Evolutionary conservation across 2,888 invertebrate species (phyloP).

Genomic region (Volucella inanis): DNA sequence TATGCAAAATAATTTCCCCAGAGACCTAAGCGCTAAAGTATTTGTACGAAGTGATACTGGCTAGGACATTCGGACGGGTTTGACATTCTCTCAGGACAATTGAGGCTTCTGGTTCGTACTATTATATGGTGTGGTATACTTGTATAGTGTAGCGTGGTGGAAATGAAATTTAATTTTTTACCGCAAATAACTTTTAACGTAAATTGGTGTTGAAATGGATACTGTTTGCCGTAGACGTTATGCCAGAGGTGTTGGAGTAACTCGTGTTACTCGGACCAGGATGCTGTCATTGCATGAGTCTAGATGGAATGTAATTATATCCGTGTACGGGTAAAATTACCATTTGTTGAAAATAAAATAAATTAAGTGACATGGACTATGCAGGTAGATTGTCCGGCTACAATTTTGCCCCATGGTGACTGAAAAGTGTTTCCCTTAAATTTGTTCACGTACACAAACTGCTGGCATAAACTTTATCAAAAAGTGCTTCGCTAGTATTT

Average conservation of each 20-base stretch:
- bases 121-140: background rate
- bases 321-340: no score
- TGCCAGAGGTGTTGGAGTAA: background rate
- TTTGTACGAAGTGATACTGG: conserved; percentile 7
- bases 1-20: conserved; percentile 56
- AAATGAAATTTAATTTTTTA: conserved; percentile 32
- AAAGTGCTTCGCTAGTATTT: no score
- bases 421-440: no score
- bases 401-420: no score
- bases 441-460: no score
- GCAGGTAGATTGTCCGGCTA: no score
- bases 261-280: background rate
- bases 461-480: no score
- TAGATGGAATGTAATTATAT: no score
- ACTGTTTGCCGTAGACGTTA: conserved; percentile 1
- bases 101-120: background rate
- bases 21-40: conserved; percentile 18
- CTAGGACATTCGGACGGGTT: no score
- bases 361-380: no score
- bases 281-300: no score
- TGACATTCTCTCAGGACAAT: conserved; percentile 30
- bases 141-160: background rate
- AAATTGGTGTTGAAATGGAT: conserved; percentile 62
- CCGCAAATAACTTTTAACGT: conserved; percentile 59
- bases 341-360: no score